Evolutionary conservation across 2,113 vertebrate genomes (phyloP).

Genomic region (Lophius piscatorius): DNA sequence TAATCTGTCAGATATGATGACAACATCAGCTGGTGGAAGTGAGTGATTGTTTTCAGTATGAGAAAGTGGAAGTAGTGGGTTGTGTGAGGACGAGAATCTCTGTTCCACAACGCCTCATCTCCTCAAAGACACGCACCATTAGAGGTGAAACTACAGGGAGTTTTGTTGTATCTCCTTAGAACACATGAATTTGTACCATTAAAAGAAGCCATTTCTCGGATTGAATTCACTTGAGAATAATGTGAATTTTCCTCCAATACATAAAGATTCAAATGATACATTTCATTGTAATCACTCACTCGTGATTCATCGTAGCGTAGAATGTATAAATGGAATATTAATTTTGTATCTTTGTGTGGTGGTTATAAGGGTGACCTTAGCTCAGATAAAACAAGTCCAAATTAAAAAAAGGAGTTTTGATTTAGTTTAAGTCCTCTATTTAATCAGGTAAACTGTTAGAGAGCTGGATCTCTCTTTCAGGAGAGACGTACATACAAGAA

Average conservation of each 20-base stretch:
- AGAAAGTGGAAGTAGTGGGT: slow-evolving; percentile 3
- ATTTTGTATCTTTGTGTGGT: slow-evolving; percentile 8
- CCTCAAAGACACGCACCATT: slow-evolving; percentile 54
- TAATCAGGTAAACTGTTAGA: no score
- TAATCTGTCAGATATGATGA: slow-evolving; percentile 27
- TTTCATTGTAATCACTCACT: slow-evolving; percentile 20
- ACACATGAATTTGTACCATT: slow-evolving; percentile 47
- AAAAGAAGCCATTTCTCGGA: slow-evolving; percentile 36
- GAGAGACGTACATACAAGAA: no score
- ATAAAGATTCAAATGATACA: slow-evolving; percentile 24
- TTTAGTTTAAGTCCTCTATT: no score
- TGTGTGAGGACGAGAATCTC: slow-evolving; percentile 17
- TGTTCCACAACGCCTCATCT: slow-evolving; percentile 28
- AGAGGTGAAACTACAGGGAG: slow-evolving; percentile 45
- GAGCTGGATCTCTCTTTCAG: no score
- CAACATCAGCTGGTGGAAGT: slow-evolving; percentile 2
- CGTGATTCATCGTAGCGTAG: not conserved
- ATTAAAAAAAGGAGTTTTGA: not conserved
- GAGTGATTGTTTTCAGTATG: slow-evolving; percentile 5
- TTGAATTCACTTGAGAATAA: slow-evolving; percentile 19
- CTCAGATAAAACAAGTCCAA: not conserved
- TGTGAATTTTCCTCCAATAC: not conserved
- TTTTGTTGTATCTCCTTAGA: slow-evolving; percentile 21
- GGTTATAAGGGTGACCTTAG: not conserved
- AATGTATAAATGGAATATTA: not conserved